Evolutionary conservation across 2,888 invertebrate genomes (phyloP).

Genomic region (Sphinx pinastri): DNA sequence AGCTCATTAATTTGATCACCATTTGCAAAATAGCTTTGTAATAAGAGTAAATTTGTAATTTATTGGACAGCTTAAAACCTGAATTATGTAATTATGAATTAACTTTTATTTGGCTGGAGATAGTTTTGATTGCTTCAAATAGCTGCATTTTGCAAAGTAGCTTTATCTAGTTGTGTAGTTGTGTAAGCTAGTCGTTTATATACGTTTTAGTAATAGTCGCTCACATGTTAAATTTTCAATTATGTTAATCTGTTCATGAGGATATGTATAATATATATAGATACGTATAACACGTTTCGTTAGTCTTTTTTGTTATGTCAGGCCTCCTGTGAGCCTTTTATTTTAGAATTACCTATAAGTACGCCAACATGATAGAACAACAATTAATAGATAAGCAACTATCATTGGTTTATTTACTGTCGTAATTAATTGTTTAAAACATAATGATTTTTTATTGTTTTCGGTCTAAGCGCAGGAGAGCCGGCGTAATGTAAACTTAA

Average conservation of each 20-base stretch:
- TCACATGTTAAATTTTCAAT: conserved; percentile 39
- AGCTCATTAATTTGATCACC: neutral
- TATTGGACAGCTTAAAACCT: neutral
- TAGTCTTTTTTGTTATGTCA: conserved; percentile 32
- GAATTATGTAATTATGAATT: neutral
- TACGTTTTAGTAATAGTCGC: conserved; percentile 29
- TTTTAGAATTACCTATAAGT: no score
- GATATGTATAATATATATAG: no score
- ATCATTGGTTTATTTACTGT: no score
- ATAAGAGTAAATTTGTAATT: neutral
- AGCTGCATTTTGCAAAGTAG: neutral
- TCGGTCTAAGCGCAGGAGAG: no score
- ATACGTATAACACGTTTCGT: conserved; percentile 27
- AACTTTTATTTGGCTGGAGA: neutral
- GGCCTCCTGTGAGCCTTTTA: no score
- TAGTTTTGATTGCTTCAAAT: neutral
- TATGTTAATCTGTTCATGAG: no score
- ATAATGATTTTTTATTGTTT: no score
- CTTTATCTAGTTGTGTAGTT: conserved; percentile 3
- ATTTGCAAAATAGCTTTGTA: neutral
- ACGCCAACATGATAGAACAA: no score
- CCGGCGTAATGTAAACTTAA: no score
- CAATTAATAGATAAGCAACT: no score
- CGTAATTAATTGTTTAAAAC: no score
- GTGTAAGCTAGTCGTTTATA: conserved; percentile 9